Conservation (phyloP, 2,888 invertebrate genomes). For the Hemaris fuciformis region DNA sequence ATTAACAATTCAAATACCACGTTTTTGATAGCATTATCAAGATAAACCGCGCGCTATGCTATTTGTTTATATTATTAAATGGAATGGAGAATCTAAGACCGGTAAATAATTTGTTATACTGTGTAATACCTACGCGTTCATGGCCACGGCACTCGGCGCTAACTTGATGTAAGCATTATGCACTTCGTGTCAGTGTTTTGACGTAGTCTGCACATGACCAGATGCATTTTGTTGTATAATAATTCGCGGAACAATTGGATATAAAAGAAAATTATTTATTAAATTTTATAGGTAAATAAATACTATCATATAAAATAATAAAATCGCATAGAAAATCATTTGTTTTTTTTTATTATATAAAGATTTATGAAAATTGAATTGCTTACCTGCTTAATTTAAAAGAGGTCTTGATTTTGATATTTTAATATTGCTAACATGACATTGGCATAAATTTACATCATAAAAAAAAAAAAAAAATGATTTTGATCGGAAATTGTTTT, state of each 20-base stretch:
- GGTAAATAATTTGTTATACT: constrained; percentile 2
- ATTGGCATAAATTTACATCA: no score
- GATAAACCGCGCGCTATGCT: not conserved
- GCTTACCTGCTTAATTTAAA: not conserved
- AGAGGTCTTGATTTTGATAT: not conserved
- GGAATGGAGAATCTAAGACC: not conserved
- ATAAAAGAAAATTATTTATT: no score
- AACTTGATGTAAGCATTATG: not conserved
- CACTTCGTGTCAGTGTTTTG: not conserved
- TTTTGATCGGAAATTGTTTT: no score
- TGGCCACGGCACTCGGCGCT: constrained; percentile 8
- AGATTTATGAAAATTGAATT: not conserved
- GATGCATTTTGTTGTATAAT: not conserved
- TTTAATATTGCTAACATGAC: no score
- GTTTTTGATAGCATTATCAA: no score
- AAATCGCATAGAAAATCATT: not conserved
- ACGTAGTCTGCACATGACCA: not conserved
- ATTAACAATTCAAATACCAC: no score
- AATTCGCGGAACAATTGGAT: not conserved
- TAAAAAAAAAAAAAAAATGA: no score
- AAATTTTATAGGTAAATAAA: not conserved
- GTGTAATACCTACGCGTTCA: constrained; percentile 18
- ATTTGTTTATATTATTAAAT: not conserved
- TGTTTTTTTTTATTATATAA: not conserved
- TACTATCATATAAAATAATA: no score